Percentiles rank a stretch among this genome's conserved stretches.
Evolutionary conservation across 1,140 invertebrate genomes (phyloP).

Genomic region (Cyclargus thomasi): DNA sequence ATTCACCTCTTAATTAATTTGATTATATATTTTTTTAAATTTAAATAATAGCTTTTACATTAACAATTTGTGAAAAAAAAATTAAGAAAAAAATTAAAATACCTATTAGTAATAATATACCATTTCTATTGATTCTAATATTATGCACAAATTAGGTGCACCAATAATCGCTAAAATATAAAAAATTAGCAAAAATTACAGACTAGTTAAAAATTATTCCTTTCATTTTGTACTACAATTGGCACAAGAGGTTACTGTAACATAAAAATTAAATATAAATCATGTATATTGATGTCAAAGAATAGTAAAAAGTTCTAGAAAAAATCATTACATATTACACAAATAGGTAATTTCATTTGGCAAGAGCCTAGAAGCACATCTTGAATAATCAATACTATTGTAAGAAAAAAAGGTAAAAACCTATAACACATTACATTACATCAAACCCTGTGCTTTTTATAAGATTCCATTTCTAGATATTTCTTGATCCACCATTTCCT

Average conservation of each 20-base stretch:
- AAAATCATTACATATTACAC: neutral
- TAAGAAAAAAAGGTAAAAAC: neutral
- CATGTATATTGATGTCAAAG: neutral
- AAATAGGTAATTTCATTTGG: neutral
- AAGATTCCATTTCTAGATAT: constrained; percentile 3
- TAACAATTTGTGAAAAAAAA: too few relatives aligned
- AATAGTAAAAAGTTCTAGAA: neutral
- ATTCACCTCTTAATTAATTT: too few relatives aligned
- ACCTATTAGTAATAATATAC: neutral
- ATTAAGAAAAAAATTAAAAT: neutral
- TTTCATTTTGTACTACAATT: constrained; percentile 8
- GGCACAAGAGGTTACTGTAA: constrained; percentile 1
- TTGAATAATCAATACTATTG: too few relatives aligned
- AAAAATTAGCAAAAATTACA: constrained; percentile 2
- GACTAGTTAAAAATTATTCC: constrained; percentile 5
- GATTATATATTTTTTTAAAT: too few relatives aligned
- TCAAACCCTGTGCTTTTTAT: neutral
- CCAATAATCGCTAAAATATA: neutral
- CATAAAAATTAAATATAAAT: neutral
- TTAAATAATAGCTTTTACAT: too few relatives aligned
- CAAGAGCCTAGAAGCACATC: neutral
- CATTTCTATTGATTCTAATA: neutral
- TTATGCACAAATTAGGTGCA: constrained; percentile 1
- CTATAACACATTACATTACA: neutral
- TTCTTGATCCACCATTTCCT: constrained; percentile 10